Evolutionary conservation across 35 echinoderm and acorn worm genomes (phyloP), one percentile per base, ranked within the genome.

Genomic region (Holothuria glaberrima): DNA sequence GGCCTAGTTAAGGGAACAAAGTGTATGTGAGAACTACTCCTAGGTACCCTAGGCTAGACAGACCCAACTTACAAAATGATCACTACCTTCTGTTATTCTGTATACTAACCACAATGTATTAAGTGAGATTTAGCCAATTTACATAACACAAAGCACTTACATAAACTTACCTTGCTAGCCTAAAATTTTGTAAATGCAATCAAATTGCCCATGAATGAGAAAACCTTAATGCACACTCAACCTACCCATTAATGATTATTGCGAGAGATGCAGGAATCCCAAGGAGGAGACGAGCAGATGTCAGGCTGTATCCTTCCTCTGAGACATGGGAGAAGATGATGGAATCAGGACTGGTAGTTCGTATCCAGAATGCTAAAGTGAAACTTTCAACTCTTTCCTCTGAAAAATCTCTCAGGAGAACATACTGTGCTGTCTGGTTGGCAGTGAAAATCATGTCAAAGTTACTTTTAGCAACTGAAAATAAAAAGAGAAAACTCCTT

Each of bases 371-470:
- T 64, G 83, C 83, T 26, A 86, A 33, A 9, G 83, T 66, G 35
- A 86, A 86, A 34, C 48, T 68, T 25, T 36, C 1, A 38, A 86
- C 58, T 0, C 20, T 27, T 18, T 66, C 48, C 18, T 21, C 32
- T 10, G 83, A 66, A 68, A 86, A 36, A 16, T 86, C 62, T 68
- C 36, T 46, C 59, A 86, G 31, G 4, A 63, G 62, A 26, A 86
- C 62, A 32, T 36, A 86, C 83, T 86, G 83, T 28, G 59, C 22
- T 29, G 83, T 63, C 36, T 68, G 58, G 32, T 86, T 68, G 9
- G 83, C 83, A 17, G 83, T 86, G 62, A 86, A 86, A 31, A 86
- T 29, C 83, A 86, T 86, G 83, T 86, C 83, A 86, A 86, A 86
- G 83, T 86, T 86, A 66, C 83, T 86, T 59, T 86, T 59, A 21